Evolutionary conservation across 2,113 vertebrate species (phyloP).

Genomic region (Bufo bufo): DNA sequence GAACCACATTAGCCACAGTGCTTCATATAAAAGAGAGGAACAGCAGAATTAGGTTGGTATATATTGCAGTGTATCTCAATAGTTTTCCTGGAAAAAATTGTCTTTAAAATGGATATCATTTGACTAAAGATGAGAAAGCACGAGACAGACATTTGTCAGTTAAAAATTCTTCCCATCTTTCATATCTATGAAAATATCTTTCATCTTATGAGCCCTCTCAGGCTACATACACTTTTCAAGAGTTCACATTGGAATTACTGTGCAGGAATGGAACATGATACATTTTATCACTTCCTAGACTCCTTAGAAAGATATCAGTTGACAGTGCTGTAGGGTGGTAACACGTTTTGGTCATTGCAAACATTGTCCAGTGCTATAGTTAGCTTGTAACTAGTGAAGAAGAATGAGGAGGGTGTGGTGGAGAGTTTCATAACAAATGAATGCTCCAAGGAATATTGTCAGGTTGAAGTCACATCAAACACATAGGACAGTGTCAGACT

Average conservation of each 20-base stretch:
- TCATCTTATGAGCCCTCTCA: neutral
- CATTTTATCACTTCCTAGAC: conserved; percentile 48
- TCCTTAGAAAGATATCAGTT: conserved; percentile 43
- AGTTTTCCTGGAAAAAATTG: neutral
- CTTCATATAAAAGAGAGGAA: neutral
- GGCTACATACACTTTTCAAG: conserved; percentile 15
- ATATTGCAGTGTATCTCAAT: neutral
- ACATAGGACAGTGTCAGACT: neutral
- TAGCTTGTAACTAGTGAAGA: neutral
- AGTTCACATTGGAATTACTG: conserved; percentile 3
- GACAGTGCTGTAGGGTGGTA: conserved; percentile 34
- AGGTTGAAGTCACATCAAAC: neutral
- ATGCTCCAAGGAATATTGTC: neutral
- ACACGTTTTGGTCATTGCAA: conserved; percentile 4
- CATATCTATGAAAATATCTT: neutral
- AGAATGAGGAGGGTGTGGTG: conserved; percentile 28
- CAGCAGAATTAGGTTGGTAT: neutral
- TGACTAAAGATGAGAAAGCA: neutral
- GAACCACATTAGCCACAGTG: neutral
- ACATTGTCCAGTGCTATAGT: conserved; percentile 1
- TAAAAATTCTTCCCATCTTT: neutral
- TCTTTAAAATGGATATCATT: neutral
- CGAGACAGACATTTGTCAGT: neutral
- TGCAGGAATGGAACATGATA: conserved; percentile 36
- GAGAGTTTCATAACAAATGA: conserved; percentile 24